Conservation (phyloP, 1,140 invertebrate genomes). For the Cotesia chilonis region DNA sequence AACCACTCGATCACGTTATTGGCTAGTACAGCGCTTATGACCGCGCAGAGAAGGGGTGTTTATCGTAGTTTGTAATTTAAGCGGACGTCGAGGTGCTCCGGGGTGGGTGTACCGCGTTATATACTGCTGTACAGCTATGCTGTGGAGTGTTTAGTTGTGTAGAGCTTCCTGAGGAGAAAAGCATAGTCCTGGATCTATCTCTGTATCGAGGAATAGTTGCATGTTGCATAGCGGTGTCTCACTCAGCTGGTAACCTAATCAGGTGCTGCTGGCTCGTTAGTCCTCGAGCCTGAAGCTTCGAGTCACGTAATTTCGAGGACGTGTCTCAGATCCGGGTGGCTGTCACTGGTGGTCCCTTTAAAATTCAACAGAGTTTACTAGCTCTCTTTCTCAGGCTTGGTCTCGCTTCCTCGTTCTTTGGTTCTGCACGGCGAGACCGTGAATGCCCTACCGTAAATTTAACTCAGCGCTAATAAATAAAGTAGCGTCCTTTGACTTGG, state of each 20-base stretch:
- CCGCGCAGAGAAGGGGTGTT: no score
- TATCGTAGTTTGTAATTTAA: no score
- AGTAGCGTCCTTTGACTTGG: background rate
- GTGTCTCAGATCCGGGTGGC: constrained; percentile 11
- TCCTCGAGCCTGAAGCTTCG: constrained; percentile 9
- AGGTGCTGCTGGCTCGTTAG: constrained; percentile 24
- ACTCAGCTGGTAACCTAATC: constrained; percentile 20
- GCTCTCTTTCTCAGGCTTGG: background rate
- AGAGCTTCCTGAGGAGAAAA: background rate
- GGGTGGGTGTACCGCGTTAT: no score
- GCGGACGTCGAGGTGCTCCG: no score
- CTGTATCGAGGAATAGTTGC: no score
- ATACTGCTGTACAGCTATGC: no score
- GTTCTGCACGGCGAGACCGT: background rate
- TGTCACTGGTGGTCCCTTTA: constrained; percentile 16
- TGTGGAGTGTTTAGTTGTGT: no score
- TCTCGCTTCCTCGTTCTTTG: constrained; percentile 1
- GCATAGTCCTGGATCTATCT: background rate
- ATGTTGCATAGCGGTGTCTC: background rate
- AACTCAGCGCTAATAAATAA: constrained; percentile 16
- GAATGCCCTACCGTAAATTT: background rate
- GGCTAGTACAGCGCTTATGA: no score
- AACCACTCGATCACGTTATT: no score
- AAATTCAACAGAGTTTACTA: constrained; percentile 20
- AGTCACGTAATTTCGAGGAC: constrained; percentile 31